Evolutionary conservation across 2,888 invertebrate species (phyloP).

Genomic region (Sepiola atlantica): DNA sequence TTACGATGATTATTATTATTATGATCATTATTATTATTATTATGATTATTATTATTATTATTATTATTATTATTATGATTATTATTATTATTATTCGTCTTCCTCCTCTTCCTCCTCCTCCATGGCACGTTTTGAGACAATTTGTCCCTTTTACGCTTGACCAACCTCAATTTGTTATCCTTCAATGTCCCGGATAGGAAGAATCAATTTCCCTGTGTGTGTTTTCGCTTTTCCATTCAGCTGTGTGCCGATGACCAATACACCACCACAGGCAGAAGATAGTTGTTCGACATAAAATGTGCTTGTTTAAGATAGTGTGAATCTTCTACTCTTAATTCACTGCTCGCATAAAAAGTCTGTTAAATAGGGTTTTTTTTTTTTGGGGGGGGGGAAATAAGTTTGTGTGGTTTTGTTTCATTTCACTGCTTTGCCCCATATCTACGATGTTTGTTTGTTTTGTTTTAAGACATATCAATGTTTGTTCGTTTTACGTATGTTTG

Average conservation of each 20-base stretch:
- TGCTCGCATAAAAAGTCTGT: neutral
- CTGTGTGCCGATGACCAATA: neutral
- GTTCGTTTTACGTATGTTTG: no score
- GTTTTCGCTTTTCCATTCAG: neutral
- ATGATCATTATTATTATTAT: no score
- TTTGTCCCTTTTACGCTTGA: constrained; percentile 18
- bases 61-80: neutral
- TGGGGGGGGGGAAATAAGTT: neutral
- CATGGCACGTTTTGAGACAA: constrained; percentile 22
- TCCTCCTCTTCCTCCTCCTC: neutral
- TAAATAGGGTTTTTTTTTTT: no score
- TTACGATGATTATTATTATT: neutral
- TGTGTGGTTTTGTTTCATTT: no score
- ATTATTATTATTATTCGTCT: neutral
- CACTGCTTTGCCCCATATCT: no score
- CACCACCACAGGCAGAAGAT: neutral
- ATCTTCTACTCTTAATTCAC: neutral
- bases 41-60: no score
- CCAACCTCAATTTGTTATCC: neutral
- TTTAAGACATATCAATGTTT: no score
- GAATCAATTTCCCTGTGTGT: constrained; percentile 20
- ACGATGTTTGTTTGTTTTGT: no score
- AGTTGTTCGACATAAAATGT: neutral
- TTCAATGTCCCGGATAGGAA: neutral
- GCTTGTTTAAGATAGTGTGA: constrained; percentile 32